Evolutionary conservation across 2,113 vertebrate genomes (phyloP).

Genomic region (Gambusia holbrooki): DNA sequence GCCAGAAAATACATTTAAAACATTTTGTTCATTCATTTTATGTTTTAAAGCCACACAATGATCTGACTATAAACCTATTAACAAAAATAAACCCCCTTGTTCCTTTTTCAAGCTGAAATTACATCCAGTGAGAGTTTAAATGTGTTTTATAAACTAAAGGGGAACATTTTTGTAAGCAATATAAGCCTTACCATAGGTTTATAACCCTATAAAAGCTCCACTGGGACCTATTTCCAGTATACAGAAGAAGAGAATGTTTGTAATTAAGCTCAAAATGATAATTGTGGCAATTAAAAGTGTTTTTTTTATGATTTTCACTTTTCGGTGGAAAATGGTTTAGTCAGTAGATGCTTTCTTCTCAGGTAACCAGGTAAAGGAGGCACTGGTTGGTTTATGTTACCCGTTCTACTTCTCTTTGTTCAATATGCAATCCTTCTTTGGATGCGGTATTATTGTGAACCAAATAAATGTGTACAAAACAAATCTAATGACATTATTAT

Average conservation of each 20-base stretch:
- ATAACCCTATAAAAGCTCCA: not conserved
- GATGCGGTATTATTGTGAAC: no score
- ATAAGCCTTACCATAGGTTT: not conserved
- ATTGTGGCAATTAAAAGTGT: not conserved
- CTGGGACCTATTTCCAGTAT: not conserved
- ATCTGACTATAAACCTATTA: not conserved
- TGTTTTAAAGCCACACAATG: conserved; percentile 9
- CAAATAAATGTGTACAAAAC: no score
- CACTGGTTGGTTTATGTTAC: no score
- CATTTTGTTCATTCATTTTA: conserved; percentile 8
- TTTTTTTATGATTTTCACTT: no score
- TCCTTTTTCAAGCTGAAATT: not conserved
- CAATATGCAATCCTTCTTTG: no score
- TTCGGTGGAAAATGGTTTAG: no score
- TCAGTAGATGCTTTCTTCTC: no score
- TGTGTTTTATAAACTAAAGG: not conserved
- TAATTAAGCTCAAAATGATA: not conserved
- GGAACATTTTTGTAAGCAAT: not conserved
- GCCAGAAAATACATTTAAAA: conserved; percentile 9
- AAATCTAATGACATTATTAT: no score
- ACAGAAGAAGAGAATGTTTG: not conserved
- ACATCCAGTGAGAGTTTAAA: not conserved
- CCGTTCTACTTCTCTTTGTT: no score
- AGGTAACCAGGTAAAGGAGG: no score
- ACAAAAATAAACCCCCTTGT: not conserved